Evolutionary conservation across 37 sponge, comb jelly and placozoan genomes (phyloP), one percentile per base, ranked within the genome.

Genomic region (Hexactinellida sp.): DNA sequence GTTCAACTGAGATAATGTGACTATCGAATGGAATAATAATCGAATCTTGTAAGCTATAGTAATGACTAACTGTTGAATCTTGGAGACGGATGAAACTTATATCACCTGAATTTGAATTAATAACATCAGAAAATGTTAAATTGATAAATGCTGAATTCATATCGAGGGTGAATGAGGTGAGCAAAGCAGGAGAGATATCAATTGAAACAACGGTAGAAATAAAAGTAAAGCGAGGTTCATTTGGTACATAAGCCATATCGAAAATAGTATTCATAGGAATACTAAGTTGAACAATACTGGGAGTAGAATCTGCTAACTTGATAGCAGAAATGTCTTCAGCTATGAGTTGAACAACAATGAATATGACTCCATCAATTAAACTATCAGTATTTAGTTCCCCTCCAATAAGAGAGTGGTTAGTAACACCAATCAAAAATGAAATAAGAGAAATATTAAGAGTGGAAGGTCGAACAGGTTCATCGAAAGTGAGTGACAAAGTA

Each of bases 111-210:
- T 1, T 25, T 21, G 76, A 7, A 63, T 63, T 23, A 63, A 63
- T 63, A 1, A 95, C 93, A 88, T 93, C 94, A 89, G 87, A 55
- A 38, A 95, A 95, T 16, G 88, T 89, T 19, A 95, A 52, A 16
- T 37, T 85, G 38, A 93, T 36, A 9, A 39, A 24, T 10, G 91
- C 92, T 7, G 55, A 7, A 83, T 95, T 54, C 91, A 93, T 89
- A 47, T 95, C 96, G 19, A 95, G 39, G 0, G 54, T 38, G 41
- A 90, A 95, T 37, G 38, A 39, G 37, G 84, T 13, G 7, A 95
- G 92, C 0, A 39, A 3, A 38, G 92, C 88, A 24, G 63, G 55
- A 24, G 88, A 36, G 30, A 55, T 41, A 82, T 94, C 94, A 21
- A 3, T 28, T 10, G 30, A 63, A 28, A 63, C 19, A 3, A 63